phyloP scores from a whole-genome alignment of 2,797 vertebrate species.

The Phrynocephalus vlangalii region DNA sequence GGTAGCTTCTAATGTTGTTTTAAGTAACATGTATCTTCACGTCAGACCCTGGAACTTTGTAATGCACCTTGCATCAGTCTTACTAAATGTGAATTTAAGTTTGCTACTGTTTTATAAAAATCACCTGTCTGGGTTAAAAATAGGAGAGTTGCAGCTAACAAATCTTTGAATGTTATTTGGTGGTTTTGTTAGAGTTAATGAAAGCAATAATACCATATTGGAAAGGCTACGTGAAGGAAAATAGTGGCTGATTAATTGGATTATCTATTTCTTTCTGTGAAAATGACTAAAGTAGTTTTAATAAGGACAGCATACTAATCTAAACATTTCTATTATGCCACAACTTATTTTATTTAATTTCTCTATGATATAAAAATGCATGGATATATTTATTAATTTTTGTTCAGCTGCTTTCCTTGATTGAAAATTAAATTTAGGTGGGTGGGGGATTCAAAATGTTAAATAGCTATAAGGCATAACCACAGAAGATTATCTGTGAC shows the following conservation, averaged over 20 bases:
- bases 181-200: conserved; percentile 18
- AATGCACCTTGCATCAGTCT: conserved; percentile 71
- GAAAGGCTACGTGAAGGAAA: neutral
- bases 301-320: conserved; percentile 28
- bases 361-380: neutral
- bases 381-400: neutral
- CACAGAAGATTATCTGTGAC: conserved; percentile 36
- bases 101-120: conserved; percentile 46
- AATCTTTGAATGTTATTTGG: conserved; percentile 11
- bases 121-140: conserved; percentile 47
- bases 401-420: conserved; percentile 33
- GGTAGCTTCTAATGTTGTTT: conserved; percentile 45
- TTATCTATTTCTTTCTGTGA: neutral
- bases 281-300: conserved; percentile 20
- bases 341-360: neutral
- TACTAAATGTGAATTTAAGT: conserved; percentile 55
- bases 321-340: conserved; percentile 20
- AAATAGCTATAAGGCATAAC: conserved; percentile 6
- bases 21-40: conserved; percentile 41
- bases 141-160: conserved; percentile 21
- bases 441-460: neutral
- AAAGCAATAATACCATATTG: conserved; percentile 13
- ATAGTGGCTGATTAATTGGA: neutral
- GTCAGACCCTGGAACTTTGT: conserved; percentile 56
- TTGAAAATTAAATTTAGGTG: neutral